Base-by-base conservation (phyloP, 1,140 invertebrate genomes). In the Hydropsyche tenuis region DNA sequence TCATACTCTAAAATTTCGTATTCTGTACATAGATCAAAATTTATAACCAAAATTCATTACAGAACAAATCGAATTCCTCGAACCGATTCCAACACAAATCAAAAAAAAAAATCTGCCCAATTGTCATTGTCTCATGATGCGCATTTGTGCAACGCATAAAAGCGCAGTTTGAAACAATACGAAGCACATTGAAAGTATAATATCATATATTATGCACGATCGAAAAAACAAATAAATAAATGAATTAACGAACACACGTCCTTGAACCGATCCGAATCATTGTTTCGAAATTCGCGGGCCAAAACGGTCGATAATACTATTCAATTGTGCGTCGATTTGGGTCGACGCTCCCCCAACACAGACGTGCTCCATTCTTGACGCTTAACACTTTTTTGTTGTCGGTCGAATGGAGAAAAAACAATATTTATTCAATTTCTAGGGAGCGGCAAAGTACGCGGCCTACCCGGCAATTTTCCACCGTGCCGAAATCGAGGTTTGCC, bases 391-490 rank as follows among this genome's bases (percentile, higher is more conserved):
- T n/a, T n/a, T n/a, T n/a, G n/a, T n/a, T n/a, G n/a, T n/a, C n/a
- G n/a, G n/a, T n/a, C n/a, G n/a, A n/a, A n/a, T n/a, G n/a, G n/a
- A n/a, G n/a, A 64, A 63, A 72, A 42, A 72, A 46, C 27, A 72
- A 72, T 72, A 48, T 72, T 72, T 72, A 72, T 72, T 72, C 70
- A 72, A 72, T 72, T 71, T 71, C 14, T 56, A 42, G 30, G n/a
- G 46, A 62, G 51, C 46, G 68, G 43, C 45, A 6, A 43, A 12
- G 11, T 43, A 18, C 11, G 18, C 14, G 68, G 25, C 25, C 68
- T n/a, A 23, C 51, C 74, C 65, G 43, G 69, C 74, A 76, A 76
- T 76, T 76, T 76, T 69, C 45, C 62, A 63, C 9, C 60, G 71
- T 68, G 46, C 43, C 72, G 63, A 69, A 65, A 45, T 48, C 22